Evolutionary conservation across 1,140 invertebrate genomes (phyloP).

Genomic region (Zaprionus vittiger): DNA sequence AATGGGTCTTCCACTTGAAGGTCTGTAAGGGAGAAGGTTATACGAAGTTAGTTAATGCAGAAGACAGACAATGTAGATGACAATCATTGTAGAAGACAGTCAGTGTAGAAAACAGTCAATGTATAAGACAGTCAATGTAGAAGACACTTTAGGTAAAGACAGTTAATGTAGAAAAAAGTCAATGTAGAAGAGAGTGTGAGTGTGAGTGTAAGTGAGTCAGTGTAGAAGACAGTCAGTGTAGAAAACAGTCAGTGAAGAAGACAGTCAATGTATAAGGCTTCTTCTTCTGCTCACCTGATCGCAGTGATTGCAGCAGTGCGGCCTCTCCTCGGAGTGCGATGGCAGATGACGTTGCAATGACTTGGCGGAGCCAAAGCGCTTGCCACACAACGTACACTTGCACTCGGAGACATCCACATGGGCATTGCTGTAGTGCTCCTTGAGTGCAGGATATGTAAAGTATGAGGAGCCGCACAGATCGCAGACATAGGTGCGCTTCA

Average conservation of each 20-base stretch:
- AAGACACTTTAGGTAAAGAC: neutral
- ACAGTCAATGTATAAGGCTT: too few relatives aligned
- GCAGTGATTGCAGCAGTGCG: conserved; percentile 93
- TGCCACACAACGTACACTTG: conserved; percentile 81
- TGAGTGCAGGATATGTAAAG: conserved; percentile 83
- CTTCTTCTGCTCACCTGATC: conserved; percentile 64
- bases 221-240: too few relatives aligned
- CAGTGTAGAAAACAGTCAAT: too few relatives aligned
- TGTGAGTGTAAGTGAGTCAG: too few relatives aligned
- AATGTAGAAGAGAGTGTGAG: too few relatives aligned
- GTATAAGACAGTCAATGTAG: too few relatives aligned
- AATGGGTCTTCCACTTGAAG: conserved; percentile 83
- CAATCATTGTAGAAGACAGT: too few relatives aligned
- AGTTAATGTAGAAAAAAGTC: too few relatives aligned
- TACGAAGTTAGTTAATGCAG: neutral
- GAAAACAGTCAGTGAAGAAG: too few relatives aligned
- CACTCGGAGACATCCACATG: conserved; percentile 79
- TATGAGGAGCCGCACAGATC: conserved; percentile 83
- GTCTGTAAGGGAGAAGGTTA: conserved; percentile 46
- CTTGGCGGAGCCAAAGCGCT: conserved; percentile 78
- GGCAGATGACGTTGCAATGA: conserved; percentile 92
- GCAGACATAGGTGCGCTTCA: conserved; percentile 82
- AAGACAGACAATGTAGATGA: too few relatives aligned
- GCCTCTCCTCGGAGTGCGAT: conserved; percentile 93
- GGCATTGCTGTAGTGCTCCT: conserved; percentile 83